Evolutionary conservation across 2,888 invertebrate species (phyloP).

Genomic region (Mechanitis mazaeus): DNA sequence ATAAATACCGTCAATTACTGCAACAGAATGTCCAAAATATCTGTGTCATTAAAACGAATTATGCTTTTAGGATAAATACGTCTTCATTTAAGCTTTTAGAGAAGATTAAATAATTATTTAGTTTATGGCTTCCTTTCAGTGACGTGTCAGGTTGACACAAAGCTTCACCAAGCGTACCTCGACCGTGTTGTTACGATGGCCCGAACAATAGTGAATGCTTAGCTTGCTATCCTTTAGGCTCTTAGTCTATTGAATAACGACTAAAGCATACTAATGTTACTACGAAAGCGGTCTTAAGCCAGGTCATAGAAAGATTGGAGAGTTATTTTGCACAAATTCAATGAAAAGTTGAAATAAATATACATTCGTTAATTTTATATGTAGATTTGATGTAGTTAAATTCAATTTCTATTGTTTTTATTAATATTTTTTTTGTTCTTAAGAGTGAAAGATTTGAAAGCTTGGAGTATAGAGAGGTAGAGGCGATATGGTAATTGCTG

Average conservation of each 20-base stretch:
- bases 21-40: constrained; percentile 28
- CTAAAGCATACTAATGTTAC: constrained; percentile 54
- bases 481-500: constrained; percentile 48
- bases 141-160: constrained; percentile 43
- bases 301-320: constrained; percentile 37
- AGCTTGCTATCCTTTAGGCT: constrained; percentile 36
- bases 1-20: constrained; percentile 19
- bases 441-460: constrained; percentile 23
- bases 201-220: constrained; percentile 24
- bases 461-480: constrained; percentile 33
- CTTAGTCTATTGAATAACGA: constrained; percentile 51
- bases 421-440: constrained; percentile 1
- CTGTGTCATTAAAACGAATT: constrained; percentile 19
- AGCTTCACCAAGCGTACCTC: constrained; percentile 50
- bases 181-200: constrained; percentile 45
- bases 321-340: background rate
- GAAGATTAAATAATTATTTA: constrained; percentile 12
- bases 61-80: background rate
- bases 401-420: background rate
- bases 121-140: constrained; percentile 41
- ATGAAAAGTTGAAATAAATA: background rate
- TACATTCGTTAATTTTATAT: constrained; percentile 4
- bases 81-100: constrained; percentile 8
- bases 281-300: constrained; percentile 62
- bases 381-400: constrained; percentile 6